Evolutionary conservation across 2,113 vertebrate genomes (phyloP).

Genomic region (Cisticola juncidis): DNA sequence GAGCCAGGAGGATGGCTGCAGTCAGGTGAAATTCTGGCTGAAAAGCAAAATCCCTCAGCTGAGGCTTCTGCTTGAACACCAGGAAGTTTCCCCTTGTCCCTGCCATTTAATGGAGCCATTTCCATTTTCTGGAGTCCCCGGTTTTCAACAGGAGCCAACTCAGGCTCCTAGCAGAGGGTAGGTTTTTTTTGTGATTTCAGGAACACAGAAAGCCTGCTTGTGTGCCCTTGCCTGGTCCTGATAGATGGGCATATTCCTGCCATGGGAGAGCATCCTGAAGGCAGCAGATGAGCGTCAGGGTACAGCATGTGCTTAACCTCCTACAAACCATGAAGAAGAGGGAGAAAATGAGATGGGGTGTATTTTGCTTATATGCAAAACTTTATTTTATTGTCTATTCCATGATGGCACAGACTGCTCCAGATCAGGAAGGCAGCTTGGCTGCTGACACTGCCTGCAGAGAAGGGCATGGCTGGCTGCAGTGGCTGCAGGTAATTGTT

Average conservation of each 20-base stretch:
- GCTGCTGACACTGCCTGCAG: background rate
- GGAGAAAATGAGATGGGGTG: background rate
- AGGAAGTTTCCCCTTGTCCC: background rate
- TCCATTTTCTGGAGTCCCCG: background rate
- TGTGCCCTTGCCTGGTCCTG: rapidly evolving
- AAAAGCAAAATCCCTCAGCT: background rate
- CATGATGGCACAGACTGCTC: background rate
- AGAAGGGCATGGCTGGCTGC: background rate
- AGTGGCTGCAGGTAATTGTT: background rate
- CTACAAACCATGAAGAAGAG: background rate
- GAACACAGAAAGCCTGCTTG: background rate
- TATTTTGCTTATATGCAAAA: background rate
- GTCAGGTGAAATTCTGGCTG: background rate
- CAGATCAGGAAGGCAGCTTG: background rate
- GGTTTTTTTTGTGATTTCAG: background rate
- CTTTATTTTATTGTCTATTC: background rate
- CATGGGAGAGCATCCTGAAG: background rate
- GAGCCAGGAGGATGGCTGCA: background rate
- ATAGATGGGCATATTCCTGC: background rate
- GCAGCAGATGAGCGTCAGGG: rapidly evolving
- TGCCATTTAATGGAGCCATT: background rate
- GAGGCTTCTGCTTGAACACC: background rate
- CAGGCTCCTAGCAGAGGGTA: background rate
- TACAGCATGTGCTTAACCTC: background rate
- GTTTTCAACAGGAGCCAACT: rapidly evolving